phyloP scores from a whole-genome alignment of 1,140 invertebrate genomes.

The Apis mellifera region Amel_HAv3.1 CM009939.2:11414001-11414500 shows the following conservation, averaged over 20 bases:
- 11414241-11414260: conserved; percentile 84
- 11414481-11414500: conserved; percentile 95
- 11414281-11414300: conserved; percentile 92
- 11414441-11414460: no score
- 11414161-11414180: conserved; percentile 86
- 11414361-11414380: conserved; percentile 93
- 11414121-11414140: conserved; percentile 99
- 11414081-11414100: conserved; percentile 94
- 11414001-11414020: background rate
- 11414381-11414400: conserved; percentile 85
- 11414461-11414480: conserved; percentile 39
- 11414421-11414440: background rate
- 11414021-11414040: conserved; percentile 71
- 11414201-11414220: conserved; percentile 92
- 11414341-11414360: conserved; percentile 95
- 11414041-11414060: conserved; percentile 88
- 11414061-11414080: conserved; percentile 93
- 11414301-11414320: conserved; percentile 93
- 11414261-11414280: conserved; percentile 91
- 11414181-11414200: conserved; percentile 92
- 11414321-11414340: conserved; percentile 94
- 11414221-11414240: conserved; percentile 84
- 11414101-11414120: conserved; percentile 96
- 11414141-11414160: conserved; percentile 98
- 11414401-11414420: background rate